Base-by-base conservation (phyloP, 2,888 invertebrate species). In the Phaedon cochleariae region DNA sequence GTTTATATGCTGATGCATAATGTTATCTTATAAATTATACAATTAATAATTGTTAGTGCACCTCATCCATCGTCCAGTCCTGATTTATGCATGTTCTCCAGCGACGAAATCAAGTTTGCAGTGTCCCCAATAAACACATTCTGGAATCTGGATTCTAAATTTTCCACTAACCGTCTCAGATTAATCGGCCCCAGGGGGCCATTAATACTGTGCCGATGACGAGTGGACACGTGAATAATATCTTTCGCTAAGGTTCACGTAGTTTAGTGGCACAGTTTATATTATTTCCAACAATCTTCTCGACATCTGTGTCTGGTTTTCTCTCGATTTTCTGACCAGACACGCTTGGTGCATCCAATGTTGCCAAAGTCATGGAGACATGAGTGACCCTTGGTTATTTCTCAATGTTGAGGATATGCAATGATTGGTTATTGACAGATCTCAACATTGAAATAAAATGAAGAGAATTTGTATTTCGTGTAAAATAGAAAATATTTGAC, bases 201-300 rank as follows among this genome's bases (percentile, higher is more conserved):
- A 64, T 68, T 70, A 68, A 67, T 68, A 68, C 60, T 58, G 52
- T 48, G 48, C 62, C 58, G 64, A 62, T 62, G 69, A 69, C 64
- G 65, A 66, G 68, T 52, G 55, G 64, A 67, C 66, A 62, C 26
- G 51, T 59, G 66, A 62, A 59, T 59, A 62, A 54, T 54, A 62
- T 66, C 62, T 74, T 75, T 74, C 65, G 59, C 71, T 63, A 69
- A 73, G 70, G 77, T 77, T 78, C 77, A 77, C 71, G 71, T 68
- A 77, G 78, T 78, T 78, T 77, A 78, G 74, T 77, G 77, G 73
- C 78, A 77, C 74, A 77, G 69, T 76, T 78, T 74, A 71, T 65
- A 46, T 60, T 61, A 60, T 66, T 70, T 59, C 37, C 26, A 65
- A 65, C 65, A n/a, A n/a, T 72, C 73, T 71, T 67, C 65, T 61